A percentile compares a stretch with the other conserved stretches of the same genome.
Evolutionary conservation across 2,113 vertebrate genomes (phyloP).

Genomic region (Saguinus midas): DNA sequence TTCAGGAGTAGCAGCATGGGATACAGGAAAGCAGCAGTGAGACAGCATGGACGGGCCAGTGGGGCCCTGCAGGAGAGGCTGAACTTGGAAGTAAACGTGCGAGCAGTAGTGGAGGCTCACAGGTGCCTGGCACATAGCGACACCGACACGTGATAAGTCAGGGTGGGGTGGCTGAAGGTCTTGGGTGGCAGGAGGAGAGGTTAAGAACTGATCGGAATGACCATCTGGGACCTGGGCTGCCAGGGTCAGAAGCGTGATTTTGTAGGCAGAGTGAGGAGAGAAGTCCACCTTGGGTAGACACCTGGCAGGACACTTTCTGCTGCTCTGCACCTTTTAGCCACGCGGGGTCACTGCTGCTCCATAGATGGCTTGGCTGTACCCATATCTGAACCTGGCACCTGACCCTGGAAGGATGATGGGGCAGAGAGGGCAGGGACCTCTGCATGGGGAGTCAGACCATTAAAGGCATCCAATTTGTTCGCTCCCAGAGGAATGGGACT

Average conservation of each 20-base stretch:
- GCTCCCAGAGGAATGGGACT: background rate
- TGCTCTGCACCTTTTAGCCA: background rate
- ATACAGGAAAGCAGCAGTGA: background rate
- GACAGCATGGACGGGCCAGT: accelerated
- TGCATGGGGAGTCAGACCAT: background rate
- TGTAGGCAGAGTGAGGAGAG: background rate
- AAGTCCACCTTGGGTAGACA: background rate
- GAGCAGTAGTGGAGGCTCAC: accelerated
- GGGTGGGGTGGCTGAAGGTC: background rate
- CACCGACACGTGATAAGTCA: background rate
- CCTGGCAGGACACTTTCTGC: background rate
- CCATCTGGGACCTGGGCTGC: background rate
- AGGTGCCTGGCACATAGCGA: background rate
- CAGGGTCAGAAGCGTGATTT: background rate
- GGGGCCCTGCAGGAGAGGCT: background rate
- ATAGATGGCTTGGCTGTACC: background rate
- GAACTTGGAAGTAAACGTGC: background rate
- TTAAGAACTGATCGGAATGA: background rate
- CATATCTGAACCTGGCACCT: background rate
- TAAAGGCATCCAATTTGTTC: accelerated
- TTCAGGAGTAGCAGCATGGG: background rate
- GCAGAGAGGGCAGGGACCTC: background rate
- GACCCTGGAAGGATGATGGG: background rate
- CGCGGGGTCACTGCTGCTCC: conserved; percentile 28
- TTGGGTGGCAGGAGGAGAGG: background rate